phyloP scores from a whole-genome alignment of 2,797 vertebrate species.

The Dipus sagitta region DNA sequence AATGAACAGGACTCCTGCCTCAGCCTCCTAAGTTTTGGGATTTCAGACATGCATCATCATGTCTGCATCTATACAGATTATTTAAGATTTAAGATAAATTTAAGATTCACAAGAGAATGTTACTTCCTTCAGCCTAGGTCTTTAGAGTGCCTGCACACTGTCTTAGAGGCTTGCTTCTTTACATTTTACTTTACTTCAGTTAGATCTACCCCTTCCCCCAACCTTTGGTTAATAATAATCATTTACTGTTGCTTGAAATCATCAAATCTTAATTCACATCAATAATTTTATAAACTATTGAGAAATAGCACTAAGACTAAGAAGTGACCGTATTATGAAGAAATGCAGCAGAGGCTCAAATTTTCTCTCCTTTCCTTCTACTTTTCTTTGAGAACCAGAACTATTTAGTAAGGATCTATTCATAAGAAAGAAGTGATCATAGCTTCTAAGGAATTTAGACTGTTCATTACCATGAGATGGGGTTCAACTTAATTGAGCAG shows the following conservation, averaged over 20 bases:
- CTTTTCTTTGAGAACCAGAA: neutral
- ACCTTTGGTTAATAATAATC: neutral
- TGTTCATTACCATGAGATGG: neutral
- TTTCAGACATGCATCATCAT: fast-evolving
- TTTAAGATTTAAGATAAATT: neutral
- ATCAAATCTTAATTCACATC: neutral
- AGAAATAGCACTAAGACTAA: neutral
- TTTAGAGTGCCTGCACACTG: neutral
- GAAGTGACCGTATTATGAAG: neutral
- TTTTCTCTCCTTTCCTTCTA: neutral
- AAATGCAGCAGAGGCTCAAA: neutral
- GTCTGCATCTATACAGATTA: neutral
- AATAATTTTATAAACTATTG: neutral
- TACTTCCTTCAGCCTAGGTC: neutral
- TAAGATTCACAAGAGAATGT: neutral
- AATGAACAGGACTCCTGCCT: no score
- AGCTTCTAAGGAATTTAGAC: neutral
- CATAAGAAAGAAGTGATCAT: neutral
- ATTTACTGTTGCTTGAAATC: neutral
- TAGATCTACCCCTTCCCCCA: neutral
- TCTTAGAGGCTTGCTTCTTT: neutral
- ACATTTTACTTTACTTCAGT: neutral
- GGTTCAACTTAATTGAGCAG: neutral
- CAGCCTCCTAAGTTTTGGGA: neutral
- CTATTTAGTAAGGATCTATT: neutral